Base-by-base conservation (phyloP, 2,113 vertebrate species). In the Xenopus laevis region DNA sequence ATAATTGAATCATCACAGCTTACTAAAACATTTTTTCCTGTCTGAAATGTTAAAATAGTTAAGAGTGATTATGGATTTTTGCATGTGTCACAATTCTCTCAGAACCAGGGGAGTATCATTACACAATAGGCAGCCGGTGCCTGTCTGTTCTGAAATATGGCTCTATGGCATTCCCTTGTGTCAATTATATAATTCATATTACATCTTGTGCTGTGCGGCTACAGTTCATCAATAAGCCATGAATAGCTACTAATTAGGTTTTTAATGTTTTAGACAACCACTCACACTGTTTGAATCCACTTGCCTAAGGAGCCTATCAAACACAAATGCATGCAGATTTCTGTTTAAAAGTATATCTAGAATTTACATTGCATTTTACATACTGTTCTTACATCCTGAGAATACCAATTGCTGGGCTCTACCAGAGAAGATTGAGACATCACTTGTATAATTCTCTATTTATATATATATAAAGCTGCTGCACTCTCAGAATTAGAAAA, bases 141-240 rank as follows among this genome's bases (percentile, higher is more conserved):
- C 33, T 70, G 18, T 77, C 67, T 77, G 59, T 70, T 60, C 58
- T 30, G 55, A 60, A 70, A 46, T 67, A 70, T 47, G 33, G 59
- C 62, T 70, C 63, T 77, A 44, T 60, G 11, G 30, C n/a, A 70
- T 77, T 77, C 74, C 67, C 74, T n/a, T 44, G 66, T 64, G 66
- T 18, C 44, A 44, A 44, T 30, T 77, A 12, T 77, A 77, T 77
- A 77, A 77, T 77, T 70, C 67, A 77, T 77, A 67, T 63, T 70
- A 77, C 74, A 70, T 70, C 74, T 77, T 77, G 74, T 64, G 74
- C 74, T 70, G 66, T 57, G 74, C 58, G 70, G 66, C 74, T 64
- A 77, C 74, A 67, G 50, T 70, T 77, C 74, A 77, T 77, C 74
- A 77, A 77, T 77, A 77, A 77, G 74, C 74, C 74, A 77, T 77